phyloP scores from a whole-genome alignment of 2,113 vertebrate genomes.

The Mirounga angustirostris region DNA sequence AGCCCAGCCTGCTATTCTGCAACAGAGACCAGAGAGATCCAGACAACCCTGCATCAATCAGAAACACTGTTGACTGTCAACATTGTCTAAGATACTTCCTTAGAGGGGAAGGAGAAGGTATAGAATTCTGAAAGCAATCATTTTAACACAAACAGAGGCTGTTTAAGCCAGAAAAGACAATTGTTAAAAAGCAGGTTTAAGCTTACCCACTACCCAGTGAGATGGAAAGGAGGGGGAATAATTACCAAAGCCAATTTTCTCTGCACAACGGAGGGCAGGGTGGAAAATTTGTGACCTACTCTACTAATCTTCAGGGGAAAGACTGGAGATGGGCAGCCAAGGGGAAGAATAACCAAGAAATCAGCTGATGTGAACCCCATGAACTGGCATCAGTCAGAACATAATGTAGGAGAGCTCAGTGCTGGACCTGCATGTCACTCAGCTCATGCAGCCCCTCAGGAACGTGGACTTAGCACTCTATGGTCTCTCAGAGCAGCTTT shows the following conservation, averaged over 20 bases:
- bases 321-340: background rate
- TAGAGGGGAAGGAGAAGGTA: background rate
- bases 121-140: background rate
- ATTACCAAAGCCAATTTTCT: background rate
- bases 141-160: background rate
- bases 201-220: background rate
- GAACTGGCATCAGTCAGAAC: too few relatives aligned
- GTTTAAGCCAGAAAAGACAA: background rate
- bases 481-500: background rate
- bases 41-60: background rate
- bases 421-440: background rate
- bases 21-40: background rate
- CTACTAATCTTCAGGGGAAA: background rate
- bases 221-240: background rate
- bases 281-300: background rate
- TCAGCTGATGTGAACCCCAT: background rate
- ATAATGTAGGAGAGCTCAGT: background rate
- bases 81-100: background rate
- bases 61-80: background rate
- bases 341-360: background rate
- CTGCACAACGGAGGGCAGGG: background rate
- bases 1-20: background rate
- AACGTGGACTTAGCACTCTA: fast-evolving
- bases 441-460: background rate
- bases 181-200: background rate